Evolutionary conservation across 2,113 vertebrate species (phyloP).

Genomic region (Erythrolamprus reginae): DNA sequence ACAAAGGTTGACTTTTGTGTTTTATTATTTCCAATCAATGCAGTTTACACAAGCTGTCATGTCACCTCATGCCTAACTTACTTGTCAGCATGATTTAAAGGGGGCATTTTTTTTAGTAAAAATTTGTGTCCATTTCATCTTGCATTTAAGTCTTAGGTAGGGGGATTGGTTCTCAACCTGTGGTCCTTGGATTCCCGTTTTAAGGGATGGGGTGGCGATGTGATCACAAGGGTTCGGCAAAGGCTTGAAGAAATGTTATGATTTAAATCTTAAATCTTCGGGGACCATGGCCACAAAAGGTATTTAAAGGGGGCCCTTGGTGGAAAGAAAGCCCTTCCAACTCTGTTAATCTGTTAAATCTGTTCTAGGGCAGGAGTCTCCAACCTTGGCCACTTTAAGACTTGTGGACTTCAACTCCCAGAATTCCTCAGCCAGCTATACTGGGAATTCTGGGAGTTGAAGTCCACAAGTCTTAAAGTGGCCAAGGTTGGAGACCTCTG

Average conservation of each 20-base stretch:
- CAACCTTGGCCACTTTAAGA: too few species aligned
- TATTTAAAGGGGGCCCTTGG: not conserved
- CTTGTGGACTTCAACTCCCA: too few species aligned
- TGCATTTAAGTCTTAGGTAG: not conserved
- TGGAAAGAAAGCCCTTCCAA: not conserved
- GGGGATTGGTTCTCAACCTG: not conserved
- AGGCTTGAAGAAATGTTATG: too few species aligned
- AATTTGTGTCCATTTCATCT: not conserved
- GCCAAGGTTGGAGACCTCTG: not conserved
- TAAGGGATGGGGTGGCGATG: accelerated
- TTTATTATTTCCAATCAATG: not conserved
- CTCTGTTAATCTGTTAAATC: too few species aligned
- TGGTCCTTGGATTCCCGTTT: not conserved
- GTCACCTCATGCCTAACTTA: not conserved
- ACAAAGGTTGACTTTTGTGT: not conserved
- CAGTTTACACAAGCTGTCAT: not conserved
- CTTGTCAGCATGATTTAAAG: not conserved
- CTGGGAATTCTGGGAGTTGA: too few species aligned
- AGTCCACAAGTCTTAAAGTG: too few species aligned
- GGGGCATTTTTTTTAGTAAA: not conserved
- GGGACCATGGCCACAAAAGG: not conserved
- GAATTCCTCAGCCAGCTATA: too few species aligned
- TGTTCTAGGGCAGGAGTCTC: not conserved
- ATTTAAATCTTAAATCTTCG: not conserved
- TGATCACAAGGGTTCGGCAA: not conserved